phyloP scores from a whole-genome alignment of 2,888 invertebrate species.

The Amphipoea oculea region DNA sequence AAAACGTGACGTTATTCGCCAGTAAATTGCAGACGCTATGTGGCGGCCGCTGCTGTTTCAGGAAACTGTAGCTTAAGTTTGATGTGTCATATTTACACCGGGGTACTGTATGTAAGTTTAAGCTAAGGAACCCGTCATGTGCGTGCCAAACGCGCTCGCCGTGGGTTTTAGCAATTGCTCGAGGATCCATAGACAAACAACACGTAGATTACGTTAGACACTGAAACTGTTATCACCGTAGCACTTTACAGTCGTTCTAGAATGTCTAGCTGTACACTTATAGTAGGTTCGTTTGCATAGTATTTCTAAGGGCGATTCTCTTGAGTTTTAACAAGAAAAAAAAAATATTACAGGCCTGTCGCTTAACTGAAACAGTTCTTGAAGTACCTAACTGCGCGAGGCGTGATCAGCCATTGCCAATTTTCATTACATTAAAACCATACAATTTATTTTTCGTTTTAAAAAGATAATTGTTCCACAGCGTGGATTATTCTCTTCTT shows the following conservation, averaged over 20 bases:
- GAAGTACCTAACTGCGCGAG: background rate
- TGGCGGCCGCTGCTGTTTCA: background rate
- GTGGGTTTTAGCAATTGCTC: constrained; percentile 46
- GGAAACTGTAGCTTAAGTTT: background rate
- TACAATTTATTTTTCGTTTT: background rate
- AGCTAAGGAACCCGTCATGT: constrained; percentile 47
- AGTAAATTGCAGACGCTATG: background rate
- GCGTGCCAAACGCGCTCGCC: constrained; percentile 43
- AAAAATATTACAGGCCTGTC: too few species aligned
- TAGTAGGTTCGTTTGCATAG: background rate
- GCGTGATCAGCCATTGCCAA: too few species aligned
- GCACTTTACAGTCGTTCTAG: background rate
- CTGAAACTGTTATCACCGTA: constrained; percentile 11
- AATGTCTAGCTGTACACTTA: background rate
- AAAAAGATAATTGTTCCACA: background rate
- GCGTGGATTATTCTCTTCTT: background rate
- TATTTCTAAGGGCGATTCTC: background rate
- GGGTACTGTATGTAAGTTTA: constrained; percentile 41
- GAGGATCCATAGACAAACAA: constrained; percentile 21
- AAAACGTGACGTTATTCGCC: background rate
- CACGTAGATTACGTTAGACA: constrained; percentile 22
- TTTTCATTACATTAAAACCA: background rate
- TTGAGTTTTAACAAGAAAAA: background rate
- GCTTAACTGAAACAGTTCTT: background rate
- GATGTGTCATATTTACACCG: constrained; percentile 2